Evolutionary conservation across 2,113 vertebrate species (phyloP).

Genomic region (Petaurus breviceps): DNA sequence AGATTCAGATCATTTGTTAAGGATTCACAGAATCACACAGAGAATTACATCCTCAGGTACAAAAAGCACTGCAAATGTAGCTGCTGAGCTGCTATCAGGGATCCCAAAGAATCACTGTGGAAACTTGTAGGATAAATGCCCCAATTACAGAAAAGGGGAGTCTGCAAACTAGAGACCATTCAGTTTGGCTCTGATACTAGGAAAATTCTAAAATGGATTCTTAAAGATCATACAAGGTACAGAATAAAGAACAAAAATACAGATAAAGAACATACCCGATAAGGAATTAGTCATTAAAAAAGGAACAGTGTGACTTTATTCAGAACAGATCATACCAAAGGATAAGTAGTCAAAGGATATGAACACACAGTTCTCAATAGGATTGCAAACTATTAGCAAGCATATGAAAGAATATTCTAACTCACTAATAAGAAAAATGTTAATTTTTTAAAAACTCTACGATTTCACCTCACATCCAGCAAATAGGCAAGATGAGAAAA

Average conservation of each 20-base stretch:
- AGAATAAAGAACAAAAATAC: too few relatives aligned
- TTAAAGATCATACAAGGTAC: neutral
- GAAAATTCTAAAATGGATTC: neutral
- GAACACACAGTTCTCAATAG: neutral
- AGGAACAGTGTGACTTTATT: too few relatives aligned
- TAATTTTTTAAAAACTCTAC: neutral
- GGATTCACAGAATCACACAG: too few relatives aligned
- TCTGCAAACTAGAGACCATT: too few relatives aligned
- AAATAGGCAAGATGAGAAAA: neutral
- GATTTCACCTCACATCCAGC: neutral
- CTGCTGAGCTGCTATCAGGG: too few relatives aligned
- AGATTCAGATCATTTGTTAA: too few relatives aligned
- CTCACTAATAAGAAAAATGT: neutral
- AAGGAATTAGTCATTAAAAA: neutral
- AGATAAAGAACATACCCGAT: too few relatives aligned
- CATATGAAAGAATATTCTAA: neutral
- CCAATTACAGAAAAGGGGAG: neutral
- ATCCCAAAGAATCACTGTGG: neutral
- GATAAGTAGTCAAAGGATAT: neutral
- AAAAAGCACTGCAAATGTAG: too few relatives aligned
- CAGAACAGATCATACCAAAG: neutral
- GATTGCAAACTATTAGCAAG: neutral
- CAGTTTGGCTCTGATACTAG: neutral
- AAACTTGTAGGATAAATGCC: neutral
- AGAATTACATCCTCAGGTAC: too few relatives aligned